Evolutionary conservation across 2,888 invertebrate species (phyloP), one percentile per base, ranked within the genome.

Genomic region (Congeria kusceri): DNA sequence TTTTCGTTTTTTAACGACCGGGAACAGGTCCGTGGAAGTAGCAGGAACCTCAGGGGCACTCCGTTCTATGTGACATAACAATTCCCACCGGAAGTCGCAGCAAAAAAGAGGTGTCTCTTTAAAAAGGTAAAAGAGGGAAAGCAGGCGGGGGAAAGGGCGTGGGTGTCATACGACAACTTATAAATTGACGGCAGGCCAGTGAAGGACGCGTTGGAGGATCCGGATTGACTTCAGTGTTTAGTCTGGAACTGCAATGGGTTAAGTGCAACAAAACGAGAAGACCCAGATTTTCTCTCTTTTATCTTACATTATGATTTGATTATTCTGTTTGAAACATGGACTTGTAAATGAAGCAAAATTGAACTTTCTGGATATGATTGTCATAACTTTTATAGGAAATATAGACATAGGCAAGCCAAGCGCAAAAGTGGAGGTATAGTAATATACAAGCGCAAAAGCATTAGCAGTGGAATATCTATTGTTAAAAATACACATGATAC

Each of bases 331-430:
- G 32, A 68, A 68, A 44, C 68, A 44, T 58, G 59, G 68, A 68
- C 58, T 3, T 32, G 20, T 46, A 58, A 29, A 15, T 18, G 13
- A 18, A 25, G 27, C 44, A 58, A 44, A 27, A 46, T 39, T 39
- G 44, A 68, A n/a, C n/a, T 68, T 18, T 18, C 28, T 27, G 56
- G 44, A 27, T 68, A 57, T 58, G 47, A 39, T 20, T 39, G 56
- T 25, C 44, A 44, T 46, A 68, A 68, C n/a, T 44, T 68, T 68
- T 44, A 28, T 28, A 68, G 68, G 28, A 32, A 68, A 44, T 68
- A 44, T 27, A 57, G 32, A 25, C 68, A 68, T 58, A 68, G 27
- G 20, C 25, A 27, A 18, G 68, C 59, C 11, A 68, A 68, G 25
- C 32, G 20, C 15, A 58, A 68, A 39, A 68, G 57, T 44, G 58